Evolutionary conservation across 2,113 vertebrate genomes (phyloP), one percentile per base, ranked within the genome.

Genomic region (Oryzias javanicus): DNA sequence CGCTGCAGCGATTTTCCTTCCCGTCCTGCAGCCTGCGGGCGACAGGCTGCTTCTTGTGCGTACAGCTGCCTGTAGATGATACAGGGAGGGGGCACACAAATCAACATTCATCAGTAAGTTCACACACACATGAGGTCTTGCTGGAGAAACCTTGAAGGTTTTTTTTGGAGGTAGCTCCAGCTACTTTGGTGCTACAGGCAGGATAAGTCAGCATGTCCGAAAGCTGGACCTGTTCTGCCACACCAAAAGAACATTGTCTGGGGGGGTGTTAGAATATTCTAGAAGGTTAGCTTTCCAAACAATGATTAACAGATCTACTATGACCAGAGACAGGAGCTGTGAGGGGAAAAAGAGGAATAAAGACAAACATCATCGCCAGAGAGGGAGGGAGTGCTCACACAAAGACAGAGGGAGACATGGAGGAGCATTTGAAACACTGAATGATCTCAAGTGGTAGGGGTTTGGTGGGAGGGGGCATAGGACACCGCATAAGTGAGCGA

Each of bases 1-100:
- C 92, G 86, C 53, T 93, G 93, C 22, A 93, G 93, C 8, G 89
- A 80, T 81, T 94, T 92, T 40, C 87, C 81, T 40, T 90, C 93
- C 50, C 82, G 90, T 27, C 87, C 87, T 0, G 84, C 82, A 4
- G 81, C 76, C 65, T 93, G 93, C 52, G 91, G 91, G 45, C 82
- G 91, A 69, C 91, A 89, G 0, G 92, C 90, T 63, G 85, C 80
- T 90, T 89, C 90, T 65, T 93, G 90, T 53, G 91, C 76, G 5
- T 95, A 96, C 19, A 96, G 84, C 80, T 94, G 93, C 91, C 88
- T 79, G 79, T 71, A 76, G 90, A 59, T 75, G 52, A 82, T 19
- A 79, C 29, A 84, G 40, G 80, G 63, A 65, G 59, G 10, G 8
- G 35, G 25, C 25, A 6, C 56, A 82, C 42, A 87, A 59, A 76